These are phyloP conservation scores for Cebidichthys violaceus DNA, from an alignment of 2,113 vertebrate species.

Conservation along the genomic window DNA sequence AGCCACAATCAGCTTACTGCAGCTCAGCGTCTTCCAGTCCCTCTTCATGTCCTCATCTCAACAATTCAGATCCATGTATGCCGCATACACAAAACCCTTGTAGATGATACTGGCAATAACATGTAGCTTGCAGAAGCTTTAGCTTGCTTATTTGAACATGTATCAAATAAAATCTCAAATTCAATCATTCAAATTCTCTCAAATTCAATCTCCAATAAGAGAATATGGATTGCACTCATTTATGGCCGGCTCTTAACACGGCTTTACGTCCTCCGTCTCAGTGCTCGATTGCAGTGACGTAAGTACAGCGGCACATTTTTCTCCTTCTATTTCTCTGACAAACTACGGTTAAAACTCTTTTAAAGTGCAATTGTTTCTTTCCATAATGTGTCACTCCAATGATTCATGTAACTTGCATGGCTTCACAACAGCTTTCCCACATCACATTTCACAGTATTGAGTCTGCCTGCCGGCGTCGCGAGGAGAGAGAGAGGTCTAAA, in stretches of 20 bases:
- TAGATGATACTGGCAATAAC: background rate
- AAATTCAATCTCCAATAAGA: slow-evolving; percentile 19
- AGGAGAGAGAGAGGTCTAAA: slow-evolving; percentile 35
- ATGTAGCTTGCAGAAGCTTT: slow-evolving; percentile 8
- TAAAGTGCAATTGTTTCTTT: slow-evolving; percentile 52
- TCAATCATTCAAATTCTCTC: slow-evolving; percentile 23
- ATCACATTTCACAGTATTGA: slow-evolving; percentile 71
- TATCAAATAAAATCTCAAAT: slow-evolving; percentile 43
- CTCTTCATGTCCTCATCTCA: background rate
- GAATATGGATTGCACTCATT: slow-evolving; percentile 20
- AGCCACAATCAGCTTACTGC: background rate
- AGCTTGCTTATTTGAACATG: slow-evolving; percentile 13
- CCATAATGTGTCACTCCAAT: slow-evolving; percentile 58
- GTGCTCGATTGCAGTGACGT: slow-evolving; percentile 16
- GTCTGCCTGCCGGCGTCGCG: slow-evolving; percentile 52
- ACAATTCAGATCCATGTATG: background rate
- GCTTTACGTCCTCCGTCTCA: slow-evolving; percentile 2
- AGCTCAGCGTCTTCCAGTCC: background rate
- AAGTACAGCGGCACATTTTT: slow-evolving; percentile 9
- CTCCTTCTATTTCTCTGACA: slow-evolving; percentile 6
- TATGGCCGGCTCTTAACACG: slow-evolving; percentile 50
- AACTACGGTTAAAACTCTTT: slow-evolving; percentile 48
- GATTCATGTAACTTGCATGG: slow-evolving; percentile 70
- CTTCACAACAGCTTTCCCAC: slow-evolving; percentile 70
- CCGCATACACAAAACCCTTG: background rate